Percentiles rank a stretch among this genome's conserved stretches.
Conservation (phyloP, 1,140 invertebrate genomes). For the Drosophila willistoni region DNA sequence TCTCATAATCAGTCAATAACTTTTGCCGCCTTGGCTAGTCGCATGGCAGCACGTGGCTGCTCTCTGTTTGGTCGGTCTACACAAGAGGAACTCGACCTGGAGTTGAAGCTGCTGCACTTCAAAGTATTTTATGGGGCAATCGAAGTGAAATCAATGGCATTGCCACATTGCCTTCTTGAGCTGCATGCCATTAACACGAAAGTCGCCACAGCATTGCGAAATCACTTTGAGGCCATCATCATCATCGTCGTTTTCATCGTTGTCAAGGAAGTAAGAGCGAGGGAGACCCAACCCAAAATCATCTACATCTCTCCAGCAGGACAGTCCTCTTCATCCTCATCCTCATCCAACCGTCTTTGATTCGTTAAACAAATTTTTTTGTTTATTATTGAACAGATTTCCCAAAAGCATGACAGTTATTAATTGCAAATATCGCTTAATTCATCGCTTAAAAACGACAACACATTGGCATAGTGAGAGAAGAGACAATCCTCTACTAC, state of each 20-base stretch:
- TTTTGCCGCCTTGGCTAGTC: conserved; percentile 70
- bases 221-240: conserved; percentile 64
- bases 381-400: conserved; percentile 80
- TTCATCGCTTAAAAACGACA: conserved; percentile 81
- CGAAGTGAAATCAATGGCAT: conserved; percentile 81
- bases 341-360: conserved; percentile 42
- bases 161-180: conserved; percentile 43
- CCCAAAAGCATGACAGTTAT: conserved; percentile 77
- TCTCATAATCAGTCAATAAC: conserved; percentile 82
- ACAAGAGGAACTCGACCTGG: conserved; percentile 23
- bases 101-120: conserved; percentile 54
- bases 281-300: conserved; percentile 22
- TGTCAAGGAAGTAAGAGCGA: conserved; percentile 30
- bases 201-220: conserved; percentile 66
- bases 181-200: conserved; percentile 79
- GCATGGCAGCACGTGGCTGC: conserved; percentile 57
- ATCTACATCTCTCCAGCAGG: neutral
- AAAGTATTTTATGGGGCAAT: conserved; percentile 78
- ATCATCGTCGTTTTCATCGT: conserved; percentile 39
- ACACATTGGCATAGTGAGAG: conserved; percentile 67
- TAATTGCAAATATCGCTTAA: conserved; percentile 83
- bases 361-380: conserved; percentile 82
- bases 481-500: conserved; percentile 17
- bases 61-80: conserved; percentile 31
- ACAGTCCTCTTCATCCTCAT: neutral